These are phyloP conservation scores for Drosophila borborema DNA, from an alignment of 2,888 invertebrate species.

Conservation along the genomic window DNA sequence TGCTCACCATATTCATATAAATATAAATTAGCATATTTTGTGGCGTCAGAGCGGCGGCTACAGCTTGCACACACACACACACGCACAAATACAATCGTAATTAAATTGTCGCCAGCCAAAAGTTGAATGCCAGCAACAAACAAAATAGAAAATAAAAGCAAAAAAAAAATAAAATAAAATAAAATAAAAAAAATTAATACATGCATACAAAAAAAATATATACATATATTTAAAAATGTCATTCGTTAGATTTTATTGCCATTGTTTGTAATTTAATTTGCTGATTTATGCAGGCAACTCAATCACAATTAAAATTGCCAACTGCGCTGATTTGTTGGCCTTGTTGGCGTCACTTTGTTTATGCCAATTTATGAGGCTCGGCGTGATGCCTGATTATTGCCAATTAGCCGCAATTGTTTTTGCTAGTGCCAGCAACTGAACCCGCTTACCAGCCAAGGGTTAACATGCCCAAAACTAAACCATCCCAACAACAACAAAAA, in stretches of 20 bases:
- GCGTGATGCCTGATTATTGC: slow-evolving; percentile 65
- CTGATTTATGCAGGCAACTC: slow-evolving; percentile 75
- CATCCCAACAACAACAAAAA: neutral
- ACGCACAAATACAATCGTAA: slow-evolving; percentile 56
- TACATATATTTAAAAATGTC: slow-evolving; percentile 29
- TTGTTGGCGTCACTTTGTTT: slow-evolving; percentile 58
- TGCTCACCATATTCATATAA: slow-evolving; percentile 72
- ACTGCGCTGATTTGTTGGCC: slow-evolving; percentile 69
- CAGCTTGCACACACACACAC: slow-evolving; percentile 23
- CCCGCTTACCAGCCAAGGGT: slow-evolving; percentile 37
- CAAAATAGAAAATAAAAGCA: slow-evolving; percentile 16
- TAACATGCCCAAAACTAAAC: slow-evolving; percentile 28
- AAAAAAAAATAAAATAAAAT: neutral
- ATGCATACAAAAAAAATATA: neutral
- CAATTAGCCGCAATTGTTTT: slow-evolving; percentile 74
- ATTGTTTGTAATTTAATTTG: slow-evolving; percentile 74
- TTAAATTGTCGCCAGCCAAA: slow-evolving; percentile 73
- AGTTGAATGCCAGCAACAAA: slow-evolving; percentile 43
- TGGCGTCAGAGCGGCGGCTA: slow-evolving; percentile 72
- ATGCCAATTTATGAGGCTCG: slow-evolving; percentile 66
- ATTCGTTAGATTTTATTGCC: slow-evolving; percentile 74
- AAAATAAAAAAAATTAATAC: too few relatives aligned
- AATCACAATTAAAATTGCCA: slow-evolving; percentile 74
- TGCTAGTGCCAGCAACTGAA: slow-evolving; percentile 19
- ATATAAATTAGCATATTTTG: slow-evolving; percentile 82